Base-by-base conservation (phyloP, 2,888 invertebrate genomes). In the Elegia similella region DNA sequence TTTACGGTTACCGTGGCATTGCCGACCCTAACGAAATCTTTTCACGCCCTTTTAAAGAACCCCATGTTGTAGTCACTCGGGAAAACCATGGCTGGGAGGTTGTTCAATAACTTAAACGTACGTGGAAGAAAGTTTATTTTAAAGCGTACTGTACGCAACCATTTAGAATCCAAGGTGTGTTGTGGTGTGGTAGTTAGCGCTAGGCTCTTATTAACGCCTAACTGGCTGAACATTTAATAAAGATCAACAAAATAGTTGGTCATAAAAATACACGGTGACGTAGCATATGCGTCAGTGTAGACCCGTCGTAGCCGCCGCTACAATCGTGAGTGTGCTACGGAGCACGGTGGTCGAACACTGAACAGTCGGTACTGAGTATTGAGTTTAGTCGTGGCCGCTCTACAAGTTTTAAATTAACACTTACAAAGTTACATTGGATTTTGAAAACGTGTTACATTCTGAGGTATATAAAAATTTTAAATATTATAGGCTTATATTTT, bases 251-350 rank as follows among this genome's bases (percentile, higher is more conserved):
- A 44, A 46, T 47, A 47, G 30, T 47, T 29, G n/a, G 29, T 7
- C 29, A 29, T 8, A 32, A 32, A 34, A 50, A 34, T 50, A 50
- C 16, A 50, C 17, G 17, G 50, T 50, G 50, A 50, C 50, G 50
- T 34, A 38, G 50, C 16, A 38, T 6, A 34, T 50, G 34, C 34
- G 50, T 50, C 50, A 50, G 50, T 34, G 34, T 50, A 34, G 34
- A 34, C 17, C 34, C 15, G 16, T 32, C 38, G 38, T 38, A 38
- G 38, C 38, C 12, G 6, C 23, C 32, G 50, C 2, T 38, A 34
- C 50, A 50, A 16, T 50, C 12, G 34, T 34, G 34, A 34, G 10
- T 16, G 34, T 30, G 30, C 47, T n/a, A 47, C 34, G 38, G 10
- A 10, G 34, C n/a, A 12, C 34, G 17, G 16, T 38, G 48, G 48